Evolutionary conservation across 2,113 vertebrate species (phyloP).

Genomic region (zebrafish (Danio rerio)): DNA sequence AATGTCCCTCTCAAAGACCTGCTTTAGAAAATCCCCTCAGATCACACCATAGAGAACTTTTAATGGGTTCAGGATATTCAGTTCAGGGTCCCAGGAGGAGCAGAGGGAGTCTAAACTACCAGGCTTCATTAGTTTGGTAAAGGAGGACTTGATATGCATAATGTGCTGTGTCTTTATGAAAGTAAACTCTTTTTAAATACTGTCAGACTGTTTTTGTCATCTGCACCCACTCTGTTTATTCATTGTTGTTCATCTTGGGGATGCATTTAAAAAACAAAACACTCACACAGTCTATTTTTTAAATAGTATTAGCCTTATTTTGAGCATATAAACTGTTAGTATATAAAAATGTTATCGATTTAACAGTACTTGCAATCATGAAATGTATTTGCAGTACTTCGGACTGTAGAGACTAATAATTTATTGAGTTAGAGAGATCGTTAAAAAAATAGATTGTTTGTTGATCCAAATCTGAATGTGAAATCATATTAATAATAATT

Average conservation of each 20-base stretch:
- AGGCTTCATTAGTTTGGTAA: slow-evolving; percentile 45
- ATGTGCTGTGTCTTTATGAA: slow-evolving; percentile 33
- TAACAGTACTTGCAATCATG: no score
- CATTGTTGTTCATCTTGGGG: not conserved
- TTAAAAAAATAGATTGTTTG: no score
- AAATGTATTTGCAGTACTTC: no score
- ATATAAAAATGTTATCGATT: no score
- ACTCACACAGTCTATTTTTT: not conserved
- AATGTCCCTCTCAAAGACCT: slow-evolving; percentile 51
- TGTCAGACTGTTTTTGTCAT: slow-evolving; percentile 17
- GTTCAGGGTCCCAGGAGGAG: slow-evolving; percentile 40
- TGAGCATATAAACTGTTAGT: no score
- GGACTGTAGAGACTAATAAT: no score
- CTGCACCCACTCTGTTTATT: not conserved
- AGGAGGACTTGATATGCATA: slow-evolving; percentile 31
- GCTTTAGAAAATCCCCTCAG: slow-evolving; percentile 51
- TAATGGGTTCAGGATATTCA: slow-evolving; percentile 57
- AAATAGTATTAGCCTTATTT: not conserved
- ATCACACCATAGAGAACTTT: slow-evolving; percentile 50
- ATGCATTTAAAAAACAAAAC: not conserved
- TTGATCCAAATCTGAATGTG: no score
- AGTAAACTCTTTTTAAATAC: slow-evolving; percentile 30
- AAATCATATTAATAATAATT: no score
- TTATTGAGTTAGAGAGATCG: no score
- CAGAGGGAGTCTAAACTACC: slow-evolving; percentile 38